Percentiles rank a stretch among this genome's conserved stretches.
phyloP scores from a whole-genome alignment of 2,113 vertebrate species.

The Gobius niger region DNA sequence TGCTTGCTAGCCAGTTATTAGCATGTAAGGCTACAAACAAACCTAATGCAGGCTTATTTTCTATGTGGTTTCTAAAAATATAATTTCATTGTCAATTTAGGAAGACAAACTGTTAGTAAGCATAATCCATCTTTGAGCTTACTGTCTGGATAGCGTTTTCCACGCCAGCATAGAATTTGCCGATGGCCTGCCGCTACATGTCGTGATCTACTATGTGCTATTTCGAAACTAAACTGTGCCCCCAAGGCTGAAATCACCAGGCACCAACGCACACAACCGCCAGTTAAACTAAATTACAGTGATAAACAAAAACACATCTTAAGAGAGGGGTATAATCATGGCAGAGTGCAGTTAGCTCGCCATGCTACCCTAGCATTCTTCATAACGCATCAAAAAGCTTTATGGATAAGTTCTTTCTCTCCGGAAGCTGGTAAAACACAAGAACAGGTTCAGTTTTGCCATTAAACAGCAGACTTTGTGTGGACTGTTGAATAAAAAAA shows the following conservation, averaged over 20 bases:
- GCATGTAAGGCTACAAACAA: too few species aligned
- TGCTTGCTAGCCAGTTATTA: too few species aligned
- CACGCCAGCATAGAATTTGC: not conserved
- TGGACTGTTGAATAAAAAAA: conserved; percentile 1
- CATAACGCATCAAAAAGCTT: conserved; percentile 25
- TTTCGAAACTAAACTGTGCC: conserved; percentile 12
- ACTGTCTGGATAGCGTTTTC: not conserved
- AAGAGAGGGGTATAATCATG: conserved; percentile 56
- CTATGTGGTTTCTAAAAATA: too few species aligned
- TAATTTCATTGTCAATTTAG: too few species aligned
- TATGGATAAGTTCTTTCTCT: not conserved
- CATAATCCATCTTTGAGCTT: not conserved
- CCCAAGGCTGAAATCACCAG: conserved; percentile 26
- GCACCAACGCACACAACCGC: conserved; percentile 10
- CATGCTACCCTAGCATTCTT: conserved; percentile 18
- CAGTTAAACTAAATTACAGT: conserved; percentile 59
- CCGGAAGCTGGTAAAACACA: not conserved
- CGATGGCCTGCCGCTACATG: not conserved
- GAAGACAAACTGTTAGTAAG: not conserved
- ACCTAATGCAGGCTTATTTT: too few species aligned
- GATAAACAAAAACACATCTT: conserved; percentile 50
- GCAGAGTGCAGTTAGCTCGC: conserved; percentile 35
- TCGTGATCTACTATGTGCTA: not conserved
- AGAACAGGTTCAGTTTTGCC: conserved; percentile 34
- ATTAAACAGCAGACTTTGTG: conserved; percentile 13